Percentiles rank a stretch among this genome's conserved stretches.
These are phyloP conservation scores for Azemiops feae DNA, from an alignment of 2,113 vertebrate species.

Conservation along the genomic window DNA sequence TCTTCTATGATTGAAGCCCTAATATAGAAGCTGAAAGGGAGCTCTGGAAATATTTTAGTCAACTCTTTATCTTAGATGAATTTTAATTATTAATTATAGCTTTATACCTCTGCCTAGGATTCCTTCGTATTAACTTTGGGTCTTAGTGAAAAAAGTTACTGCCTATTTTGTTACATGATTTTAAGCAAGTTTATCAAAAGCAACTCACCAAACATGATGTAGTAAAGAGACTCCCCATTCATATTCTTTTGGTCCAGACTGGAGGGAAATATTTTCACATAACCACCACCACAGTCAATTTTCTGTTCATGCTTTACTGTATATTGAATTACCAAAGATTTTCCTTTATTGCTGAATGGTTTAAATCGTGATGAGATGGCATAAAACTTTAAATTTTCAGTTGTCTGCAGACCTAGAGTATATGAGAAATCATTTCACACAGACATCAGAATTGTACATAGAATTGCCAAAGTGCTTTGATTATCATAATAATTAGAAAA, in stretches of 20 bases:
- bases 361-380: conserved; percentile 80
- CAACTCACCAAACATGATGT: conserved; percentile 86
- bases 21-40: background rate
- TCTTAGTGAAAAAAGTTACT: background rate
- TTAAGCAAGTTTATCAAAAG: rapidly evolving
- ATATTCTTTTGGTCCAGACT: conserved; percentile 77
- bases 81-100: background rate
- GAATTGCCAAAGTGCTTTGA: background rate
- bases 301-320: conserved; percentile 88
- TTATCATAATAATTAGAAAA: background rate
- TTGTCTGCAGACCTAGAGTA: conserved; percentile 83
- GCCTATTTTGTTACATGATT: background rate
- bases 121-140: background rate
- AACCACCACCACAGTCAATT: conserved; percentile 87
- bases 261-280: conserved; percentile 82
- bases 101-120: background rate
- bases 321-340: conserved; percentile 81
- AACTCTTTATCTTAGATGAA: background rate
- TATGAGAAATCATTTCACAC: background rate
- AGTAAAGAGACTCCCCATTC: conserved; percentile 78
- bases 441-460: background rate
- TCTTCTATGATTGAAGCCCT: background rate
- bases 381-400: conserved; percentile 82
- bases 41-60: background rate
- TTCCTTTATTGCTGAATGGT: conserved; percentile 82